Evolutionary conservation across 2,113 vertebrate species (phyloP), one percentile per base, ranked within the genome.

Genomic region (Lophotis ruficrista): DNA sequence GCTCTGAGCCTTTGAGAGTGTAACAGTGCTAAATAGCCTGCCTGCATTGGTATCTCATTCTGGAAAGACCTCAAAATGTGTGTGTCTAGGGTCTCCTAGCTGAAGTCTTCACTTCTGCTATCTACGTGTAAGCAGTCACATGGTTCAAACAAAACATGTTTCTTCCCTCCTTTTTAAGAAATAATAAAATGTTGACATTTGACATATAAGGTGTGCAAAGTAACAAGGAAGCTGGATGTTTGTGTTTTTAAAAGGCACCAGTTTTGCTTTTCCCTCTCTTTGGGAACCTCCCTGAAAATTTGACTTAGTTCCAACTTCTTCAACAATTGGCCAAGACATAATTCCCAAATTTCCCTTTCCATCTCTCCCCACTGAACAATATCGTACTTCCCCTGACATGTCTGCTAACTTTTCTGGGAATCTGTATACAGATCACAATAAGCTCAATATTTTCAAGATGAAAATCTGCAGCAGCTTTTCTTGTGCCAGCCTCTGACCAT

Each of bases 261-360:
- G 23, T 89, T 89, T 93, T 87, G 69, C 35, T 95, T 91, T 93
- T 83, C 80, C 43, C 91, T 90, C 86, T 94, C 61, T 89, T 89
- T 61, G 57, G 65, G 89, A 95, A 84, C 77, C 86, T 93, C 92
- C 91, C 73, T 89, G 30, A 90, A 92, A 92, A 72, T 89, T 90
- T 95, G 96, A 89, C 77, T 87, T 53, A 8, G 56, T 79, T 96
- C 89, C 94, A 96, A 69, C 82, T 94, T 91, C 73, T 97, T 96
- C 92, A 92, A 87, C 80, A 92, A 91, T 91, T 95, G 77, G 48
- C 92, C 73, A 89, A 94, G 57, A 91, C 31, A 69, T 87, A 82
- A 89, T 93, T 92, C 89, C 94, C 92, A 92, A 96, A 92, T 96
- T 94, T 94, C 80, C 83, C 92, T 94, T 95, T 91, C 69, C 53